Base-by-base conservation (phyloP, 2,797 vertebrate genomes). In the Psittacula echo region DNA sequence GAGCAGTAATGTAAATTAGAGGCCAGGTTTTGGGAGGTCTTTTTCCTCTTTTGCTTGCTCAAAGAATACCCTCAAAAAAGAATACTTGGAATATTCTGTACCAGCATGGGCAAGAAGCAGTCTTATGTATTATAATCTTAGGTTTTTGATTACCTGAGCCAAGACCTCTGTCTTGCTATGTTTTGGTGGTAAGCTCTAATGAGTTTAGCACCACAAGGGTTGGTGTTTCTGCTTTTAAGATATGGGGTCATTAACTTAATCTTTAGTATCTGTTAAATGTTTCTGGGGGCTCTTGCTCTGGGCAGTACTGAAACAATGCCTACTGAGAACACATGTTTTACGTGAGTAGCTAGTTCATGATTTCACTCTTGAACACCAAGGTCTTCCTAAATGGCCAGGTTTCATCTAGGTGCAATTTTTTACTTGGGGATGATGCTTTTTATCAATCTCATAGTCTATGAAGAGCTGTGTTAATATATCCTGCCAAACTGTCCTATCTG, bases 171-270 rank as follows among this genome's bases (percentile, higher is more conserved):
- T 50, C 37, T 68, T 2, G 1, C 3, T 17, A 4, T 26, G 18
- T n/a, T 83, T 64, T 77, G 30, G 51, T 80, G 65, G 32, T 27
- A 58, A 11, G 12, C 7, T 64, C 32, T 47, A 41, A 17, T 41
- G 56, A 17, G 19, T 42, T 90, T 24, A 45, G 23, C 62, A 42
- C 30, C 26, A 4, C 1, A 9, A 84, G 34, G 65, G 30, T 8
- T 72, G 61, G 1, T 22, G 4, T 79, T 65, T 29, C 7, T 14
- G 22, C 7, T 22, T 50, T 41, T 21, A 32, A 58, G 50, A 22
- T 7, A 5, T 0, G 0, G 89, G 23, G 15, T 41, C 12, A 2
- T 41, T 23, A 53, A 61, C 8, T 13, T 78, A 4, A 76, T 15
- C 18, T 81, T 23, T 15, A 65, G 23, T 16, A 27, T 61, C 24